Conservation (phyloP, 2,888 invertebrate genomes). For the Stenolophus ochropezus region DNA sequence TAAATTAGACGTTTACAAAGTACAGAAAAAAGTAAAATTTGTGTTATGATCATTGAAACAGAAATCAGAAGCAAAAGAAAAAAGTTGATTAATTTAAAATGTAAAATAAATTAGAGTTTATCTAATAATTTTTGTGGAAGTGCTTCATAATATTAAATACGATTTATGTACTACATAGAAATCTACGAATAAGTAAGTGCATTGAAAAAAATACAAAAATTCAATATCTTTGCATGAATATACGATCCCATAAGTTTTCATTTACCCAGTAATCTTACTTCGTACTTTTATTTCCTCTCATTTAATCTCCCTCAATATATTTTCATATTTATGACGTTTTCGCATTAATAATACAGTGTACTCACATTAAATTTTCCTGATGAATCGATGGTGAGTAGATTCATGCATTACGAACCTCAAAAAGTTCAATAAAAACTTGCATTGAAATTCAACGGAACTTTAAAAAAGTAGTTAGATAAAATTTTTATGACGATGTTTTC, state of each 20-base stretch:
- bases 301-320: conserved; percentile 23
- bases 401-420: not conserved
- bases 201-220: conserved; percentile 8
- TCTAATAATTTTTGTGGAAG: too few relatives aligned
- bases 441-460: not conserved
- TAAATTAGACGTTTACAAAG: too few relatives aligned
- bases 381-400: not conserved
- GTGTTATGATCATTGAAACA: too few relatives aligned
- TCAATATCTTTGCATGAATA: not conserved
- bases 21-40: too few relatives aligned
- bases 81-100: too few relatives aligned
- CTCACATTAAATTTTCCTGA: not conserved
- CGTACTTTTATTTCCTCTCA: conserved; percentile 4
- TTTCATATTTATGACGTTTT: conserved; percentile 19
- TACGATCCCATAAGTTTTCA: conserved; percentile 9
- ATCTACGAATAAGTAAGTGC: conserved; percentile 1
- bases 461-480: too few relatives aligned
- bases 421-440: not conserved
- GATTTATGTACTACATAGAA: too few relatives aligned
- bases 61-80: too few relatives aligned
- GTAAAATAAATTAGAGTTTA: too few relatives aligned
- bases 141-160: too few relatives aligned
- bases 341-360: not conserved
- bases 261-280: conserved; percentile 8
- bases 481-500: too few relatives aligned